Evolutionary conservation across 92 coral and sea anemone genomes (phyloP), one percentile per base, ranked within the genome.

Genomic region (Phenganax subtilis): DNA sequence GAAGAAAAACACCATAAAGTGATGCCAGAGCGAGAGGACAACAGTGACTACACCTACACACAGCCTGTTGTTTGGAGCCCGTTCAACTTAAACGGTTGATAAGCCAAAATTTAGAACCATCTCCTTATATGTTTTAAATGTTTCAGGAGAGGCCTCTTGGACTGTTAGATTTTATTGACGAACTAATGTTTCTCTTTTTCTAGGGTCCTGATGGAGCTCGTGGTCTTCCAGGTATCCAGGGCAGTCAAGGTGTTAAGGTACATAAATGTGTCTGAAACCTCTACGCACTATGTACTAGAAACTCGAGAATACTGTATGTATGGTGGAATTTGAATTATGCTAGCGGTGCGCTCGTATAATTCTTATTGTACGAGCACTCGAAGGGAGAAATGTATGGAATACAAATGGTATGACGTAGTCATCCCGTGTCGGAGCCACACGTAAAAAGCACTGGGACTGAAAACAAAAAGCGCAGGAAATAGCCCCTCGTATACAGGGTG

Each of bases 201-300:
- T 8, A 76, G 81, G 81, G 81, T 8, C 69, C 81, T 80, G 12
- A 75, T 71, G 55, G 80, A 55, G 77, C 47, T 51, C 58, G 77
- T 67, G 93, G 93, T 72, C 87, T 88, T 27, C 55, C 10, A 70
- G 93, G 93, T 27, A 55, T 54, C 16, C 51, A 81, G 66, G 93
- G 93, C 10, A 82, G 86, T 16, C 85, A 87, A 15, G 93, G 68
- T 12, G 62, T 76, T 7, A 51, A 51, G 54, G 71, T 75, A 54
- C 12, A 4, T 70, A 31, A 31, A 29, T 9, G 27, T 44, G 6
- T 1, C 54, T 31, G 47, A 37, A 37, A 28, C 11, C 6, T 65
- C 28, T 8, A 37, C 28, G 44, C 17, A 51, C 6, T 11, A 11
- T 65, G 71, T 65, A 6, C 10, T 2, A 37, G 47, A 37, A 37